Base-by-base conservation (phyloP, 2,888 invertebrate species). In the Empis stercorea region DNA sequence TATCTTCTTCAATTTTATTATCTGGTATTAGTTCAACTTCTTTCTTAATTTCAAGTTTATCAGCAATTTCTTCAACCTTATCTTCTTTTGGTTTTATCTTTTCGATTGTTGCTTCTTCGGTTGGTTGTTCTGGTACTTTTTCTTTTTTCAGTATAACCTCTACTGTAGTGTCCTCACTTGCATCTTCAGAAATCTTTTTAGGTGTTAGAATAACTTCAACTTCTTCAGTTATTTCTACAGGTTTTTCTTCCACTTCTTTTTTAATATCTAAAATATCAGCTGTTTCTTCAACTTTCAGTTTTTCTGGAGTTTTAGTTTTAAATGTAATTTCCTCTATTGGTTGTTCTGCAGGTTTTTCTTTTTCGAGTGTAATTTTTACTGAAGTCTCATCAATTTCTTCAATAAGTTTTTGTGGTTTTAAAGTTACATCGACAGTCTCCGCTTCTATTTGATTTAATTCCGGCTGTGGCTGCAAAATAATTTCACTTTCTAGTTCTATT, bases 1-100 rank as follows among this genome's bases (percentile, higher is more conserved):
- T 59, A 55, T 66, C 67, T 66, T 76, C 48, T 59, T 75, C 76
- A 47, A 71, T 69, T 43, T 74, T 65, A 60, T 78, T 76, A 56
- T 76, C 71, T 15, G 73, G 67, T 52, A 71, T 68, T 52, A 60
- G 56, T 10, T 64, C 49, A 10, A 62, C 57, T 49, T 61, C 61
- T 48, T 65, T 63, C 48, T 58, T 59, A 38, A 66, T 57, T 48
- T 64, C 57, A 54, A 68, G 60, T 27, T 62, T 60, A 56, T 65
- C 69, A 3, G 64, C 62, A 30, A 61, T 65, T 56, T 66, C 68
- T 49, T 64, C 65, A 0, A 56, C 48, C 1, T 52, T 49, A 2
- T 59, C 58, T 47, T 62, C 65, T 45, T 62, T 65, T n/a, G 45
- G 44, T 51, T 67, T 67, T 44, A 65, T 65, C 50, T 64, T 65